phyloP scores from a whole-genome alignment of 2,888 invertebrate species.

The Pristionchus fissidentatus region DNA sequence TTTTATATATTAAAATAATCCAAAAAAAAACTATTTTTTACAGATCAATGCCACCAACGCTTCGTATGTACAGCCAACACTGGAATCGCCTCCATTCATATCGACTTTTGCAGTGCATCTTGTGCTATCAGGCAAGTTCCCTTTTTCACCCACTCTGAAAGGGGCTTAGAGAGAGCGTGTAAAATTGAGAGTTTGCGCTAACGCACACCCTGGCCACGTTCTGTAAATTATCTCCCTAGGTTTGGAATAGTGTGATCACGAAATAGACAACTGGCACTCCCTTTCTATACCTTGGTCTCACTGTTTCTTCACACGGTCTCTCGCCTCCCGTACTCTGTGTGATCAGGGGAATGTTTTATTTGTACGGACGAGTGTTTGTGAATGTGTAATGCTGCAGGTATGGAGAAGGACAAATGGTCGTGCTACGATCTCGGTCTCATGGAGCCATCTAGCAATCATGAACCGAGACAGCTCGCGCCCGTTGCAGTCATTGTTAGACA shows the following conservation, averaged over 20 bases:
- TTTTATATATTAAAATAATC: slow-evolving; percentile 9
- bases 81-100: slow-evolving; percentile 47
- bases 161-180: too few species aligned
- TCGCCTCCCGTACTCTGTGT: too few species aligned
- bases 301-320: too few species aligned
- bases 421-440: slow-evolving; percentile 53
- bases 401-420: neutral
- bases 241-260: too few species aligned
- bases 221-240: too few species aligned
- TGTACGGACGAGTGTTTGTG: too few species aligned
- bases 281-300: too few species aligned
- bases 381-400: neutral
- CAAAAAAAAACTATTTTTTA: slow-evolving; percentile 46
- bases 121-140: slow-evolving; percentile 46
- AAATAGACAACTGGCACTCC: too few species aligned
- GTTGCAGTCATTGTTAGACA: slow-evolving; percentile 66
- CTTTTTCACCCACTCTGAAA: neutral
- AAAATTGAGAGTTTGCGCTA: too few species aligned
- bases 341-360: too few species aligned
- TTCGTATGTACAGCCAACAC: neutral
- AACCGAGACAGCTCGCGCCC: slow-evolving; percentile 67
- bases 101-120: slow-evolving; percentile 57
- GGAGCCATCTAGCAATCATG: slow-evolving; percentile 62
- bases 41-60: slow-evolving; percentile 43
- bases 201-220: too few species aligned